phyloP scores from a whole-genome alignment of 92 coral and sea anemone species.

The Porites rus region DNA sequence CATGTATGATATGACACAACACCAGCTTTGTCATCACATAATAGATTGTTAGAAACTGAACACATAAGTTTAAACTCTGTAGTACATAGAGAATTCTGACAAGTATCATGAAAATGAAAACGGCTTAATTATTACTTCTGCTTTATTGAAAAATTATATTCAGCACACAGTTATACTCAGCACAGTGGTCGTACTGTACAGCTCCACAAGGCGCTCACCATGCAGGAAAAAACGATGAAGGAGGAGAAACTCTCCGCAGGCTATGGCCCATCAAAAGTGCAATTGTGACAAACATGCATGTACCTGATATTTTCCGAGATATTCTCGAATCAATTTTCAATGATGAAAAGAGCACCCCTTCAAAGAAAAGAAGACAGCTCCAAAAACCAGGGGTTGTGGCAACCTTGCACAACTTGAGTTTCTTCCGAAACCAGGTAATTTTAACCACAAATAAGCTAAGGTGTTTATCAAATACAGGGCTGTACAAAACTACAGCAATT shows the following conservation, averaged over 20 bases:
- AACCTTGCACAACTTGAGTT: conserved; percentile 19
- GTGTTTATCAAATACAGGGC: no score
- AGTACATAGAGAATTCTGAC: no score
- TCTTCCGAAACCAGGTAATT: conserved; percentile 32
- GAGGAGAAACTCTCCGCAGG: background rate
- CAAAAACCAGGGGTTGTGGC: conserved; percentile 32
- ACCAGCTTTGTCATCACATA: no score
- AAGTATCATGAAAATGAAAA: no score
- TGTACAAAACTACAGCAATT: no score
- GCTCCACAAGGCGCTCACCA: conserved; percentile 21
- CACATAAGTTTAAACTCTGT: no score
- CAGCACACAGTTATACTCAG: conserved; percentile 13
- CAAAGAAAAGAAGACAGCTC: conserved; percentile 1
- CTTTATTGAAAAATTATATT: background rate
- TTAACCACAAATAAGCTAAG: no score
- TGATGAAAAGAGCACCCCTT: background rate
- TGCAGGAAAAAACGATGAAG: background rate
- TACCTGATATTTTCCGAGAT: conserved; percentile 18
- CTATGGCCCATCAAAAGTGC: conserved; percentile 18
- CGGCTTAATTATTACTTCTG: background rate
- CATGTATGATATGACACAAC: no score
- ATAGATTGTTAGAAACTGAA: no score
- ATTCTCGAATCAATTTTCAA: background rate
- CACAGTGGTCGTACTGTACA: background rate
- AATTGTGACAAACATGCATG: background rate